Evolutionary conservation across 2,888 invertebrate species (phyloP), one percentile per base, ranked within the genome.

Genomic region (Harpalus rubripes): DNA sequence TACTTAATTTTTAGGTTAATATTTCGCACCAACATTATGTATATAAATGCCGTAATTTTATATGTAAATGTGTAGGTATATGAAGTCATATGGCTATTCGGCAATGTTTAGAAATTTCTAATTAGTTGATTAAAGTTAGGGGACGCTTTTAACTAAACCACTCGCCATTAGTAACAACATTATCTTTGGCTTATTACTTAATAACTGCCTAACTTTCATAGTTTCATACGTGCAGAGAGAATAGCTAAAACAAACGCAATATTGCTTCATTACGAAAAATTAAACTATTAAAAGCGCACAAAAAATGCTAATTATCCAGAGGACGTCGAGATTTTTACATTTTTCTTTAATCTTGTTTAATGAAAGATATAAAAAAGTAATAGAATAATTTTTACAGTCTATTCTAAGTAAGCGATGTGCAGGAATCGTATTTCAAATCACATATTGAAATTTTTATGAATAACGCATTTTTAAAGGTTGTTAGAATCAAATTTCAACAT

Each of bases 91-190:
- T 61, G 22, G 18, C 44, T 52, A 52, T 52, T 61, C 59, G 16
- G 58, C 15, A 16, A 18, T 18, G 59, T 61, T 10, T 63, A 63
- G 18, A 63, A 63, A 63, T 63, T 63, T 63, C 63, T 26, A 63
- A 63, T 63, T 63, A 63, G 63, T 63, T 59, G 59, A 16, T 18
- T 59, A 59, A 63, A 63, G 18, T 63, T 63, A 22, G 15, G 59
- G 18, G 18, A 22, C 63, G 22, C 26, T 63, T 63, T 12, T 63
- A 63, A 10, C 26, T 63, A 63, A 63, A 63, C 63, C 63, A 63
- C 63, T 12, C 63, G 63, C 63, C 63, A 63, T 63, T 63, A 63
- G 63, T 63, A 63, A 26, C 22, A 63, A 63, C 63, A 22, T 22
- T 10, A 8, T 18, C 63, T 63, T 63, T 10, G 10, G 63, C 63